Base-by-base conservation (phyloP, 2,113 vertebrate species). In the Brienomyrus longianalis region DNA sequence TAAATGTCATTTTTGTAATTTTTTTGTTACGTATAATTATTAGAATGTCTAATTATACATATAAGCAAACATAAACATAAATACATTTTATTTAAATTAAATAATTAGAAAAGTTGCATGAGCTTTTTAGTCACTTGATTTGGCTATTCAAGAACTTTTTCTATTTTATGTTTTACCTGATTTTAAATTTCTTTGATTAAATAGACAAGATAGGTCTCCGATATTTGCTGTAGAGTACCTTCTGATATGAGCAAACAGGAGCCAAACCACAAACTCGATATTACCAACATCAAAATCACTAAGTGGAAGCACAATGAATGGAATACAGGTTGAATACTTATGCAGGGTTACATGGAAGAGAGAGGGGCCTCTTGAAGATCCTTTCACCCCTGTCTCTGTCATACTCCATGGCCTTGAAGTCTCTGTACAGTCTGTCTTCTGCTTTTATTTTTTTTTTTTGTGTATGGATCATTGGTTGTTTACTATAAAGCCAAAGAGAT, bases 401-500 rank as follows among this genome's bases (percentile, higher is more conserved):
- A 96, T 96, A 95, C 95, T 96, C 93, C 94, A 90, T 95, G 96
- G 96, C 96, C 97, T 98, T 98, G 97, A 97, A 96, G 96, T 97
- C 96, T 95, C 94, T 95, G 94, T 94, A 93, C 94, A 96, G 95
- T 94, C 91, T 93, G 93, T 93, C 93, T 96, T 93, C 94, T 93
- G 94, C 94, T 95, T 95, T 96, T 96, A 92, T 93, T 93, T 94
- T 95, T 95, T 96, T 93, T 93, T 94, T 95, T 94, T 96, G 96
- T 96, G 95, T 96, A 95, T 95, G 96, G 95, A 97, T 98, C 97
- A 96, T 95, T 93, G 97, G 96, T 97, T 98, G 97, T 98, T 98
- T 98, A 97, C 97, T 96, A 95, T 95, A 95, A 96, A 94, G 92
- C 96, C 96, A 96, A 97, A 97, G 98, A 98, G 97, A 97, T 96